Evolutionary conservation across 2,888 invertebrate species (phyloP).

Genomic region (Hyposoter dolosus): DNA sequence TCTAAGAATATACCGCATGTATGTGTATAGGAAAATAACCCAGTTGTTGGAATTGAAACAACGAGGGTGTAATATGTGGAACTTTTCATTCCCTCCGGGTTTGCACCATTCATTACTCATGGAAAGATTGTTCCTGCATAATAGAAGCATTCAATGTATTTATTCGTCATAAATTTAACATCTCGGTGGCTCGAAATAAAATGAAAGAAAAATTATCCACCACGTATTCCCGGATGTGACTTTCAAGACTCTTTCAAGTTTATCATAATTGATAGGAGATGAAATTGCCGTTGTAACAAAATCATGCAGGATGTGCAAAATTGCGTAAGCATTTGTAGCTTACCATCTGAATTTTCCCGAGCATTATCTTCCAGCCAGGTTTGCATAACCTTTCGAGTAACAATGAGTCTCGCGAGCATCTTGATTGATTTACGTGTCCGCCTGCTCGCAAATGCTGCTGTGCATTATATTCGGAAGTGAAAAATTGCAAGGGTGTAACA

Average conservation of each 20-base stretch:
- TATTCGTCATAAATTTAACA: neutral
- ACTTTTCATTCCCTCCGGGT: slow-evolving; percentile 33
- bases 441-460: slow-evolving; percentile 48
- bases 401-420: slow-evolving; percentile 53
- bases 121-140: neutral
- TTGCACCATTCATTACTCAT: neutral
- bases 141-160: neutral
- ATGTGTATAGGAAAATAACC: slow-evolving; percentile 24
- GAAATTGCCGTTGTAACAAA: neutral
- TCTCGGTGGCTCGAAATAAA: neutral
- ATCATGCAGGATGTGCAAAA: slow-evolving; percentile 7
- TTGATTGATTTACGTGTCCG: slow-evolving; percentile 67
- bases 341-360: slow-evolving; percentile 26
- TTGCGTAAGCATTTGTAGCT: slow-evolving; percentile 23
- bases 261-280: neutral
- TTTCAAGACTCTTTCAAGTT: slow-evolving; percentile 1
- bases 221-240: neutral
- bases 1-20: slow-evolving; percentile 44
- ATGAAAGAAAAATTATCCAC: neutral
- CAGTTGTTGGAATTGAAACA: slow-evolving; percentile 30
- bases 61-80: slow-evolving; percentile 34
- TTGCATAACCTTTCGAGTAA: slow-evolving; percentile 35
- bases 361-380: slow-evolving; percentile 32
- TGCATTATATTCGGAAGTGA: slow-evolving; percentile 38
- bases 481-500: slow-evolving; percentile 1